These are phyloP conservation scores for Plutomurus gul DNA, from an alignment of 1,140 invertebrate genomes.

Conservation along the genomic window DNA sequence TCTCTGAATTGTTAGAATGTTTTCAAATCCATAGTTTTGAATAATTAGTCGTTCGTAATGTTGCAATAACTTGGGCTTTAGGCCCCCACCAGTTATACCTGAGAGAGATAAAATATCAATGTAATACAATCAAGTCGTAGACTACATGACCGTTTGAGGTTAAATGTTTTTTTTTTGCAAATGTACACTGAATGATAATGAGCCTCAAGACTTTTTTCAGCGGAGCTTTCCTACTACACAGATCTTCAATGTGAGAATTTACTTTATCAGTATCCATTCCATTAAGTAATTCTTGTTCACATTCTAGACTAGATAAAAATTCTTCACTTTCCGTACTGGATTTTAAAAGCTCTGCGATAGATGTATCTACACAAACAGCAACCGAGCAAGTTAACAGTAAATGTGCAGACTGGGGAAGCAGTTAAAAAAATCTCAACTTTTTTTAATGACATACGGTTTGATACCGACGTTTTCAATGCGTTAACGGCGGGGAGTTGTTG, in stretches of 20 bases:
- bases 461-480: conserved; percentile 80
- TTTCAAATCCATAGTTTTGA: conserved; percentile 87
- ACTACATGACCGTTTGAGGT: too few species aligned
- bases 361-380: conserved; percentile 65
- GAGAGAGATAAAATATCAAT: background rate
- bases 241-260: conserved; percentile 85
- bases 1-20: conserved; percentile 80
- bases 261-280: conserved; percentile 88
- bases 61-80: conserved; percentile 87
- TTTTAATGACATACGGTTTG: conserved; percentile 63
- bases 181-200: conserved; percentile 85
- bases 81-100: conserved; percentile 63
- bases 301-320: conserved; percentile 69
- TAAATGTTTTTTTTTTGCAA: conserved; percentile 62
- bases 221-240: conserved; percentile 81
- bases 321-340: conserved; percentile 69
- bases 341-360: conserved; percentile 76
- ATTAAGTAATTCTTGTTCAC: conserved; percentile 90
- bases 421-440: background rate
- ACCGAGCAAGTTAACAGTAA: background rate
- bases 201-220: conserved; percentile 80
- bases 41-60: conserved; percentile 91
- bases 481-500: conserved; percentile 85
- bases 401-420: background rate
- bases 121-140: background rate